phyloP scores from a whole-genome alignment of 92 coral and sea anemone genomes.

The Nematostella vectensis region DNA sequence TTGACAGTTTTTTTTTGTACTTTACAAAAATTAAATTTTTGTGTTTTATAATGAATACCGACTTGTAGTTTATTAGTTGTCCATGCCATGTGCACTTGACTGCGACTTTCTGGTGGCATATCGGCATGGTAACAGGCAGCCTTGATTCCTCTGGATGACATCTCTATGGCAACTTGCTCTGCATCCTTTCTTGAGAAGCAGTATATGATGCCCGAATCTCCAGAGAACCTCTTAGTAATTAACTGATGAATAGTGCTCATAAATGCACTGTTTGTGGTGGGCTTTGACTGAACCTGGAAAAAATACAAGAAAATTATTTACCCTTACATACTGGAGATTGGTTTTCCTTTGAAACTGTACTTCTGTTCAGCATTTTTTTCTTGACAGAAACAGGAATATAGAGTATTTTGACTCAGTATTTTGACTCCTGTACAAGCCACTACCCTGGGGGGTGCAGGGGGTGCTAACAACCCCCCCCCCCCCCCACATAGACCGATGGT shows the following conservation, averaged over 20 bases:
- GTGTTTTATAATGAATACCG: neutral
- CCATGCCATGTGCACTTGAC: conserved; percentile 84
- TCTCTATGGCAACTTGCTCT: conserved; percentile 55
- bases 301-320: neutral
- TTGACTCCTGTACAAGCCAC: too few species aligned
- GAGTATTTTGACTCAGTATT: too few species aligned
- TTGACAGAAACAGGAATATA: too few species aligned
- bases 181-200: conserved; percentile 89
- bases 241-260: conserved; percentile 58
- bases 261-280: conserved; percentile 50
- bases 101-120: conserved; percentile 59
- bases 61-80: conserved; percentile 73
- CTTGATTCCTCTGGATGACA: conserved; percentile 47
- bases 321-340: too few species aligned
- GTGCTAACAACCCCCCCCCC: too few species aligned
- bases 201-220: conserved; percentile 78
- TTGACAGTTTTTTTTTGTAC: too few species aligned
- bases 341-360: too few species aligned
- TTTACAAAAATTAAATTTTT: too few species aligned
- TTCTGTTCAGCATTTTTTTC: too few species aligned
- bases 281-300: conserved; percentile 52
- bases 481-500: too few species aligned
- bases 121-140: conserved; percentile 95
- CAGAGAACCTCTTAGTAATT: conserved; percentile 51
- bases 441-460: too few species aligned